Evolutionary conservation across 2,888 invertebrate species (phyloP).

Genomic region (Disparrhopalites patrizii): DNA sequence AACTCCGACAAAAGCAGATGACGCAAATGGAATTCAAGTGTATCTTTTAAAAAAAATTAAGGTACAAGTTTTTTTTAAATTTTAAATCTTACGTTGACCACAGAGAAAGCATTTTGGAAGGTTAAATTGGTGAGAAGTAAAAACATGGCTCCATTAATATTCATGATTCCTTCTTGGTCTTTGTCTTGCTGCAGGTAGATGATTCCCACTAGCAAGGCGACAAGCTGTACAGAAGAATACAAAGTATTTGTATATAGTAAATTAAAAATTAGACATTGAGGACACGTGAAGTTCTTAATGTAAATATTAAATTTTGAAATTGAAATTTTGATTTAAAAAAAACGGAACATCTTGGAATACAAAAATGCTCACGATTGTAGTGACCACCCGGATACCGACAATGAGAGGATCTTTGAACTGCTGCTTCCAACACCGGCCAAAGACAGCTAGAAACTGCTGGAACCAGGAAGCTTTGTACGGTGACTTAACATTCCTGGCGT

Average conservation of each 20-base stretch:
- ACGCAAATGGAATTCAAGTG: not conserved
- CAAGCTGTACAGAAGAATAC: constrained; percentile 63
- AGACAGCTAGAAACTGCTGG: constrained; percentile 78
- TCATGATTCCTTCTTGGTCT: constrained; percentile 85
- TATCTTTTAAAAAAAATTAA: not conserved
- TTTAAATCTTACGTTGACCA: constrained; percentile 12
- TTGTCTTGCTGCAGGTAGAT: constrained; percentile 79
- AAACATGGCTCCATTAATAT: constrained; percentile 88
- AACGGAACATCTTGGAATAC: no score
- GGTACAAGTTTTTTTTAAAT: no score
- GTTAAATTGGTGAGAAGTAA: constrained; percentile 88
- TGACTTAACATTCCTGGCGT: constrained; percentile 49
- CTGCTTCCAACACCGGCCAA: constrained; percentile 86
- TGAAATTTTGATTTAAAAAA: no score
- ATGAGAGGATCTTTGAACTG: constrained; percentile 85
- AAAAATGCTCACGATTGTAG: no score
- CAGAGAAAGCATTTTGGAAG: constrained; percentile 57
- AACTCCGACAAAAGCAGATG: not conserved
- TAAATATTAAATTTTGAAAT: not conserved
- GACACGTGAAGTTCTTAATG: no score
- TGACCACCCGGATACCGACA: constrained; percentile 79
- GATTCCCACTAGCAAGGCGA: constrained; percentile 78
- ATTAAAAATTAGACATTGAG: not conserved
- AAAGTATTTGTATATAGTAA: not conserved
- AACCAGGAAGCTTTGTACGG: constrained; percentile 82